Percentiles rank a stretch among this genome's conserved stretches.
Evolutionary conservation across 2,113 vertebrate species (phyloP).

Genomic region (Andinoacara biseriatus): DNA sequence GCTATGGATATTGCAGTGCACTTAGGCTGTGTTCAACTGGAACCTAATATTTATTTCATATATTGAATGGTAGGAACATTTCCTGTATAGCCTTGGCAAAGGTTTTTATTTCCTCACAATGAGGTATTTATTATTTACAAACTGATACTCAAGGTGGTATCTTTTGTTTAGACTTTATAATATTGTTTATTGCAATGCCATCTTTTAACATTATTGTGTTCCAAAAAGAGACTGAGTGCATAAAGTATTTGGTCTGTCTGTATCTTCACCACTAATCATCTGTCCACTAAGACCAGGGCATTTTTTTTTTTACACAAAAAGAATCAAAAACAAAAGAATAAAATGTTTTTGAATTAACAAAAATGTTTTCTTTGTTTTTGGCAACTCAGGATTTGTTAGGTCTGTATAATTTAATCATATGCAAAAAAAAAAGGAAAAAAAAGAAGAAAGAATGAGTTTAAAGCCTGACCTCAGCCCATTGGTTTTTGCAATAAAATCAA

Average conservation of each 20-base stretch:
- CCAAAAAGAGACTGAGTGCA: constrained; percentile 72
- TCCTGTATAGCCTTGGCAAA: constrained; percentile 74
- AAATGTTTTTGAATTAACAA: constrained; percentile 52
- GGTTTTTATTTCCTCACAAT: constrained; percentile 80
- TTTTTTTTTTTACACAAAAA: constrained; percentile 65
- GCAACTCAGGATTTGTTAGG: background rate
- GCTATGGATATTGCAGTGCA: constrained; percentile 48
- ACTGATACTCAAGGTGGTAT: constrained; percentile 66
- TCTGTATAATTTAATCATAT: background rate
- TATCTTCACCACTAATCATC: constrained; percentile 36
- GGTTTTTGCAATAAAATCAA: background rate
- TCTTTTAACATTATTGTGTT: constrained; percentile 44
- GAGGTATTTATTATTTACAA: constrained; percentile 79
- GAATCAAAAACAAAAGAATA: constrained; percentile 57
- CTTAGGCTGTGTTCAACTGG: constrained; percentile 51
- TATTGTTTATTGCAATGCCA: constrained; percentile 28
- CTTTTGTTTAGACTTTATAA: constrained; percentile 46
- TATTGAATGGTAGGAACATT: constrained; percentile 65
- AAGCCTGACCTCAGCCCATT: background rate
- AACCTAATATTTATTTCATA: constrained; percentile 68
- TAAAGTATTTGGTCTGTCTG: constrained; percentile 33
- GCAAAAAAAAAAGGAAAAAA: background rate
- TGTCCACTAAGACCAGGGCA: constrained; percentile 19
- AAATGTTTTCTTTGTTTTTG: constrained; percentile 3
- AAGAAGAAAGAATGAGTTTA: background rate